phyloP scores from a whole-genome alignment of 2,113 vertebrate species.

The Meleagris gallopavo region DNA sequence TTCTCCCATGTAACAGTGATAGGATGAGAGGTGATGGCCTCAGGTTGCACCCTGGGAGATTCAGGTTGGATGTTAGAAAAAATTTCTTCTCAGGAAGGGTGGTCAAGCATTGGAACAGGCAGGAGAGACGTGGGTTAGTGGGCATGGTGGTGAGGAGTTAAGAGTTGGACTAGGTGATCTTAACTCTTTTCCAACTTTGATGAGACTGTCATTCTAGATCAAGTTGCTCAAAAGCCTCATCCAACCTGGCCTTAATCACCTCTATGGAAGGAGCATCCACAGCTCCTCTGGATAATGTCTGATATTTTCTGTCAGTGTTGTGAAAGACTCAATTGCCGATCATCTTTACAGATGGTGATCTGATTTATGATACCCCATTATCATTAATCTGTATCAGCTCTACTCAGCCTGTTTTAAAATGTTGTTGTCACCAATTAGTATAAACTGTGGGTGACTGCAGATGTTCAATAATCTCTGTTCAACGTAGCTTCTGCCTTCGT shows the following conservation, averaged over 20 bases:
- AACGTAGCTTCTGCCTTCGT: not conserved
- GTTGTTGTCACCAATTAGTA: not conserved
- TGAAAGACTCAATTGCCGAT: not conserved
- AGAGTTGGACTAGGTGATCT: not conserved
- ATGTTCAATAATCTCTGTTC: not conserved
- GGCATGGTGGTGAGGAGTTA: not conserved
- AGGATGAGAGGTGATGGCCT: no score
- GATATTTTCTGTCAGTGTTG: not conserved
- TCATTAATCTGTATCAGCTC: not conserved
- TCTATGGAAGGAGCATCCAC: not conserved
- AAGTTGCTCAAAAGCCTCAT: not conserved
- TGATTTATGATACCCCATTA: not conserved
- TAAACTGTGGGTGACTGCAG: not conserved
- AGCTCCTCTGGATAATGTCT: not conserved
- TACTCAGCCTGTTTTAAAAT: not conserved
- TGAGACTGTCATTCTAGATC: no score
- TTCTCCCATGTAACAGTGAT: no score
- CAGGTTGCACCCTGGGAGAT: no score
- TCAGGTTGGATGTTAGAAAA: no score
- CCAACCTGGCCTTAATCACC: not conserved
- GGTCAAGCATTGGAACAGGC: not conserved
- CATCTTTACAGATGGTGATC: not conserved
- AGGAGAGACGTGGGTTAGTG: not conserved
- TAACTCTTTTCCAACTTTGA: not conserved
- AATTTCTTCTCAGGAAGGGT: not conserved